Conservation (phyloP, 2,113 vertebrate species). For the Ceuthmochares aereus region DNA sequence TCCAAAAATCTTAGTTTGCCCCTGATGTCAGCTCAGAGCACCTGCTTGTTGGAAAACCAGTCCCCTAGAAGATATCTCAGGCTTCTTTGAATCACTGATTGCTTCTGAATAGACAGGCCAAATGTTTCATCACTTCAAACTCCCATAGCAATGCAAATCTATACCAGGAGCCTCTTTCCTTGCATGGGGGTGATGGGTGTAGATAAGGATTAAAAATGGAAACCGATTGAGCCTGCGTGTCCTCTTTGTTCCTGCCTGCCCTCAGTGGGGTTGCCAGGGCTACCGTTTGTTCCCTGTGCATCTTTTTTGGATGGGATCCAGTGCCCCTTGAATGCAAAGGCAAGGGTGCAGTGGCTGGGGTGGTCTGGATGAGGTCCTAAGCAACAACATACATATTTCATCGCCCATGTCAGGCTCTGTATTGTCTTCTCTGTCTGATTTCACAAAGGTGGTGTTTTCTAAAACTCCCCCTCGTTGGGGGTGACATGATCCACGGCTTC, state of each 20-base stretch:
- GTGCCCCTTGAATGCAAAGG: constrained; percentile 20
- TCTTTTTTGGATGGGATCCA: constrained; percentile 41
- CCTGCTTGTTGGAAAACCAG: constrained; percentile 2
- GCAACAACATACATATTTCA: constrained; percentile 39
- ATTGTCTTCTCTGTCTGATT: not conserved
- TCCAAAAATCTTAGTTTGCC: not conserved
- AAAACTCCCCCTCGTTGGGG: not conserved
- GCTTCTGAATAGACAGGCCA: constrained; percentile 49
- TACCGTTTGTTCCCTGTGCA: constrained; percentile 54
- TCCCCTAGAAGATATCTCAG: constrained; percentile 29
- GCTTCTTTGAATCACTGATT: constrained; percentile 43
- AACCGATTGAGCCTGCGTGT: constrained; percentile 22
- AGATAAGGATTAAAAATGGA: constrained; percentile 68
- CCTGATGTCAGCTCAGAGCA: not conserved
- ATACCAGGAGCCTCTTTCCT: constrained; percentile 40
- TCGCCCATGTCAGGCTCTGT: not conserved
- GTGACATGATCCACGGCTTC: not conserved
- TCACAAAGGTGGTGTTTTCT: constrained; percentile 48
- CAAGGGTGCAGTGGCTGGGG: not conserved
- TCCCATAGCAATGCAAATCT: constrained; percentile 63
- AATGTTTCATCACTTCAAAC: constrained; percentile 41
- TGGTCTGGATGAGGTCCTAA: constrained; percentile 17
- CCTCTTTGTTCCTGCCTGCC: constrained; percentile 46
- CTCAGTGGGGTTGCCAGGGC: constrained; percentile 33
- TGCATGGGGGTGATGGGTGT: constrained; percentile 21